Evolutionary conservation across 2,888 invertebrate genomes (phyloP).

Genomic region (Xylota sylvarum): DNA sequence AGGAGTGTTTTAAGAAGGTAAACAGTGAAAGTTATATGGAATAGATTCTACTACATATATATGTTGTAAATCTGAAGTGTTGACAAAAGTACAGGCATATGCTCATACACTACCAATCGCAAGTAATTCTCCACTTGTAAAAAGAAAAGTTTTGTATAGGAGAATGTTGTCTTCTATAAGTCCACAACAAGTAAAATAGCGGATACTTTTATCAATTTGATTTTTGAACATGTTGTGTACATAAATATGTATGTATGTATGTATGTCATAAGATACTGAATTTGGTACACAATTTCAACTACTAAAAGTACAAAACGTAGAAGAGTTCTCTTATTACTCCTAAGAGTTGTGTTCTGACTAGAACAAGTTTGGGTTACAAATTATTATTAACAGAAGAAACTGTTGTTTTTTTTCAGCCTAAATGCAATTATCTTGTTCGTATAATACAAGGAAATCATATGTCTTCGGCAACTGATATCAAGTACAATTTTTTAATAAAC

Average conservation of each 20-base stretch:
- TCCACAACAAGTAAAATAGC: too few relatives aligned
- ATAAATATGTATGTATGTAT: too few relatives aligned
- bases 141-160: background rate
- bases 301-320: too few relatives aligned
- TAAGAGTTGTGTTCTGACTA: too few relatives aligned
- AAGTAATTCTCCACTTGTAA: background rate
- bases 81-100: background rate
- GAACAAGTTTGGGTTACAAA: too few relatives aligned
- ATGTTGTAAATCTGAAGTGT: background rate
- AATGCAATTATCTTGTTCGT: slow-evolving; percentile 32
- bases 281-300: too few relatives aligned
- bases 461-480: slow-evolving; percentile 46
- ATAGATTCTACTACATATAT: background rate
- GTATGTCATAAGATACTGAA: too few relatives aligned
- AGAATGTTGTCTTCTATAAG: too few relatives aligned
- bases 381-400: too few relatives aligned
- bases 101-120: background rate
- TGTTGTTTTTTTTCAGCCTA: slow-evolving; percentile 8
- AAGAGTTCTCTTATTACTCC: too few relatives aligned
- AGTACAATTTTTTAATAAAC: slow-evolving; percentile 71
- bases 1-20: slow-evolving; percentile 40
- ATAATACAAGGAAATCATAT: slow-evolving; percentile 55
- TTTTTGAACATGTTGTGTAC: too few relatives aligned
- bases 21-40: background rate
- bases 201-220: too few relatives aligned